Conservation (phyloP, 1,140 invertebrate species). For the Cydia fagiglandana region DNA sequence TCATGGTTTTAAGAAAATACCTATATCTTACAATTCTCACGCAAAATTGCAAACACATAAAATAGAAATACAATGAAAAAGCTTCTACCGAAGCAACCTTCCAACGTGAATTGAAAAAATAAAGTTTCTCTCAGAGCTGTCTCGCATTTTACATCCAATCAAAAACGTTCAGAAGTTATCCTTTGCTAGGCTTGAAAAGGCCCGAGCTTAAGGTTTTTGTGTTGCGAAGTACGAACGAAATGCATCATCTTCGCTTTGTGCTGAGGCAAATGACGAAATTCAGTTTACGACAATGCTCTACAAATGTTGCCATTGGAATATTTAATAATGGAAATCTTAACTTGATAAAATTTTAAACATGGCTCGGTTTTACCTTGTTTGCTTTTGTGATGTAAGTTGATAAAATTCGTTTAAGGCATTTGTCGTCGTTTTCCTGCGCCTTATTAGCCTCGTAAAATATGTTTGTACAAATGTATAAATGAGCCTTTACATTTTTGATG, state of each 20-base stretch:
- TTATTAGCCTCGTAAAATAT: neutral
- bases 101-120: constrained; percentile 28
- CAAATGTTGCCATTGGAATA: constrained; percentile 29
- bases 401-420: neutral
- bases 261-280: constrained; percentile 21
- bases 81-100: constrained; percentile 23
- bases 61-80: constrained; percentile 15
- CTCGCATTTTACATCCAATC: constrained; percentile 32
- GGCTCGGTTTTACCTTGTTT: constrained; percentile 14
- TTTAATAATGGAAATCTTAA: constrained; percentile 27
- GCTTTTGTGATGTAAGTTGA: neutral
- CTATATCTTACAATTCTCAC: neutral
- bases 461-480: neutral
- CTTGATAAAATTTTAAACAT: constrained; percentile 21
- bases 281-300: constrained; percentile 23
- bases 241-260: constrained; percentile 29
- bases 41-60: constrained; percentile 6
- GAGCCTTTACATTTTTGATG: neutral
- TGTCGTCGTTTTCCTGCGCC: neutral
- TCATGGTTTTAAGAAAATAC: neutral
- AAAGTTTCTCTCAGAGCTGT: constrained; percentile 24
- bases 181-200: constrained; percentile 17
- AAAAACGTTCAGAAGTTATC: constrained; percentile 31
- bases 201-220: constrained; percentile 22
- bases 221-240: constrained; percentile 7